Conservation (phyloP, 2,797 vertebrate genomes). For the Parambassis ranga region DNA sequence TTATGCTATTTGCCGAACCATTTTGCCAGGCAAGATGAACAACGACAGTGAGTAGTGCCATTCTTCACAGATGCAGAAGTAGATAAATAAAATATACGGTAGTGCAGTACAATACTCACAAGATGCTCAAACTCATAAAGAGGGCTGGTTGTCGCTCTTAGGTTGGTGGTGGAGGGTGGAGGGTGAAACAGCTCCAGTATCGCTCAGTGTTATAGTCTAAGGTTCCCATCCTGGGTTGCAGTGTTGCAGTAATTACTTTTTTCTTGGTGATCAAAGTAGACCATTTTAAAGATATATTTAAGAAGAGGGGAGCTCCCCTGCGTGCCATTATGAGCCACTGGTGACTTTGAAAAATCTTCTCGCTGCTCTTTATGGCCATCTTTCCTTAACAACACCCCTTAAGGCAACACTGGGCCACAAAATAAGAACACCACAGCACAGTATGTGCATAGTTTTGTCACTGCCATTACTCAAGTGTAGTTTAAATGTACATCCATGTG, state of each 20-base stretch:
- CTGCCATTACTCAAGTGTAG: neutral
- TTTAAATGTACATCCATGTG: neutral
- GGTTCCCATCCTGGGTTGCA: constrained; percentile 23
- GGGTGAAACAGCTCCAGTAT: constrained; percentile 48
- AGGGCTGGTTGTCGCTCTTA: constrained; percentile 26
- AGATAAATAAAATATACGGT: constrained; percentile 63
- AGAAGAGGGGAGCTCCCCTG: constrained; percentile 14
- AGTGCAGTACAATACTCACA: constrained; percentile 40
- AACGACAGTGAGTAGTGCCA: constrained; percentile 39
- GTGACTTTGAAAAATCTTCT: constrained; percentile 29
- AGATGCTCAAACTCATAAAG: constrained; percentile 17
- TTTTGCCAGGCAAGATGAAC: constrained; percentile 31
- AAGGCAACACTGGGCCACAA: neutral
- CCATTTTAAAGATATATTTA: constrained; percentile 39
- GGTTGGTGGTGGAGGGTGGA: neutral
- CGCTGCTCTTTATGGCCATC: constrained; percentile 18
- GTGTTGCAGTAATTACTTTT: constrained; percentile 31
- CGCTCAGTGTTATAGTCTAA: constrained; percentile 34
- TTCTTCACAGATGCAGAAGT: constrained; percentile 50
- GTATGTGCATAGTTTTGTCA: neutral
- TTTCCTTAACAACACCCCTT: neutral
- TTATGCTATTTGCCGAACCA: constrained; percentile 35
- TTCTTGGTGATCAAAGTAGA: constrained; percentile 20
- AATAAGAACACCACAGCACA: neutral
- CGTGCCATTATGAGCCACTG: constrained; percentile 10